phyloP scores from a whole-genome alignment of 2,797 vertebrate species.

The Channallabes apus region DNA sequence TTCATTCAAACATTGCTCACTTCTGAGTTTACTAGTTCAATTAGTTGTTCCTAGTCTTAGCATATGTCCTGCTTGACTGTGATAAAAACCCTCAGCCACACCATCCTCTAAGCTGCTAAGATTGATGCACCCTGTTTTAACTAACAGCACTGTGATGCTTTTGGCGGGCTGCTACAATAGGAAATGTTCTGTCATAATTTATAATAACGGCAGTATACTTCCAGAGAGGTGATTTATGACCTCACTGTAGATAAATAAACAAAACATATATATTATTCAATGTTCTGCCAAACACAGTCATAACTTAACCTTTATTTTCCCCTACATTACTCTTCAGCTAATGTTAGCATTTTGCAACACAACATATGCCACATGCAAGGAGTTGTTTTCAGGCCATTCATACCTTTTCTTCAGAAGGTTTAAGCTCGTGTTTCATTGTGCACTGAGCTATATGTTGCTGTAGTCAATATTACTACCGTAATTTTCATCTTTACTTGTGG shows the following conservation, averaged over 20 bases:
- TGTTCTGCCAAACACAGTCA: not conserved
- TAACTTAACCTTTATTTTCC: not conserved
- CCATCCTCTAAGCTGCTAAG: no score
- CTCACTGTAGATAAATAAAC: not conserved
- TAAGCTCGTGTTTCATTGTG: not conserved
- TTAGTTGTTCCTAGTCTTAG: not conserved
- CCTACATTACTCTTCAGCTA: not conserved
- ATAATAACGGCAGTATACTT: not conserved
- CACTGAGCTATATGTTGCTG: not conserved
- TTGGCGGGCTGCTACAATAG: not conserved
- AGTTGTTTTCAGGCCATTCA: constrained; percentile 3
- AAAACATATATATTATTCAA: not conserved
- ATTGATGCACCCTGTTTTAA: not conserved
- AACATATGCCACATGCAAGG: not conserved
- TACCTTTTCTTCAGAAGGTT: not conserved
- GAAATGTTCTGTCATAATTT: not conserved
- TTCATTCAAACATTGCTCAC: not conserved
- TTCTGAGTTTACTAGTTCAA: not conserved
- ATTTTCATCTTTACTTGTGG: not conserved
- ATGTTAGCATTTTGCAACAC: not conserved
- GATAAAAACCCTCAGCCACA: not conserved
- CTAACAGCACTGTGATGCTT: not conserved
- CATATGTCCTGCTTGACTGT: not conserved
- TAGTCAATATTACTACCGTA: not conserved
- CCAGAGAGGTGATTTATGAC: constrained; percentile 2